Evolutionary conservation across 2,113 vertebrate genomes (phyloP), one percentile per base, ranked within the genome.

Genomic region (Mustela lutreola): DNA sequence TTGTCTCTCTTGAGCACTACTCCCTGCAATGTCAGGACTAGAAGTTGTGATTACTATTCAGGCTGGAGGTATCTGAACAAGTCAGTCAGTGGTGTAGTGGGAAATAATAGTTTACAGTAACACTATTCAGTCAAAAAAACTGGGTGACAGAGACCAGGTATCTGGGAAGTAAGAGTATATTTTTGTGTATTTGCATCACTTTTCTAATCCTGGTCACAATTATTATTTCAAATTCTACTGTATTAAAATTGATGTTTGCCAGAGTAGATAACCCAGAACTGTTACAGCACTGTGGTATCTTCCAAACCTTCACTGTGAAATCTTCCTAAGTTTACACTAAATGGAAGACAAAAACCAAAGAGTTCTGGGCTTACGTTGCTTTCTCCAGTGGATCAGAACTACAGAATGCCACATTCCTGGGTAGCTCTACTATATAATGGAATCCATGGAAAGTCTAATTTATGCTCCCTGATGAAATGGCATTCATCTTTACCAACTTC

Each of bases 161-260:
- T 84, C 63, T 93, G 4, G 53, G 9, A 94, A 94, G 26, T 90
- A 39, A 93, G 73, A 92, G 45, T 76, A 50, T 96, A 92, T 70
- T 70, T 70, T 70, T 97, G 42, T 65, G 22, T 75, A 2, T 67
- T 75, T 93, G 36, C 6, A 65, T 92, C 36, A 39, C 45, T 92
- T 89, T 92, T 80, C 62, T 96, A 42, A 87, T 60, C 15, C 70
- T 58, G 39, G 22, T 79, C 84, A 71, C 5, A 80, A 45, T 97
- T 83, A 90, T 6, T 85, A 1, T 92, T 86, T 96, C 26, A 89
- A 4, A 36, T 80, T 79, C n/a, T 79, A 28, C 31, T 92, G 26
- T 89, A 45, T 53, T 91, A 88, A 84, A 62, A 58, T 89, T 12
- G 16, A 76, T 78, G 16, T 95, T 18, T 88, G 31, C 80, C 73